Conservation (phyloP, 2,888 invertebrate species). For the Physocephala rufipes region DNA sequence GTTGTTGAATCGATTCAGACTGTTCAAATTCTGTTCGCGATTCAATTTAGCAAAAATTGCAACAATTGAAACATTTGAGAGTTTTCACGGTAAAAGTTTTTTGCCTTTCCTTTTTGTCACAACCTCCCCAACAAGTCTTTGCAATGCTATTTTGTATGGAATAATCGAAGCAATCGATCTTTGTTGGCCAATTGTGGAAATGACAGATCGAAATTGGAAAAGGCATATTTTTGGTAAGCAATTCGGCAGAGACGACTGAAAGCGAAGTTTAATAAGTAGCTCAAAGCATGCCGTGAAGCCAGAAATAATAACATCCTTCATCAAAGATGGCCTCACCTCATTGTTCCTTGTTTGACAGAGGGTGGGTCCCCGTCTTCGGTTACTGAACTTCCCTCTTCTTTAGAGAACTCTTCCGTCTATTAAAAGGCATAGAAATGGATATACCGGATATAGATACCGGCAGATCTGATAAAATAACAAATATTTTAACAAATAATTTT, state of each 20-base stretch:
- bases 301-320: conserved; percentile 22
- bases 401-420: not conserved
- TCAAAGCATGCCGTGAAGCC: conserved; percentile 34
- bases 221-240: conserved; percentile 17
- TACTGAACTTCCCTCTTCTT: too few relatives aligned
- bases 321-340: not conserved
- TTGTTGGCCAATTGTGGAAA: conserved; percentile 48
- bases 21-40: not conserved
- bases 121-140: too few relatives aligned
- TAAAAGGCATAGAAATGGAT: conserved; percentile 11
- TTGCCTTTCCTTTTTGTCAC: too few relatives aligned
- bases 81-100: not conserved
- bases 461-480: not conserved
- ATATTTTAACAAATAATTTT: too few relatives aligned
- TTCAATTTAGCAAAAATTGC: conserved; percentile 22
- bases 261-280: conserved; percentile 21
- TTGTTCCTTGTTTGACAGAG: too few relatives aligned
- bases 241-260: conserved; percentile 35
- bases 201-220: conserved; percentile 61
- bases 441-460: not conserved
- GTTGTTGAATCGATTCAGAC: too few relatives aligned
- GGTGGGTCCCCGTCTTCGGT: too few relatives aligned
- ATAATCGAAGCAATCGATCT: conserved; percentile 59
- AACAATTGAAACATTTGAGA: conserved; percentile 25
- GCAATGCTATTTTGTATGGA: conserved; percentile 38